phyloP scores from a whole-genome alignment of 53 echinoderm and acorn worm genomes.

The Arbacia lixula region DNA sequence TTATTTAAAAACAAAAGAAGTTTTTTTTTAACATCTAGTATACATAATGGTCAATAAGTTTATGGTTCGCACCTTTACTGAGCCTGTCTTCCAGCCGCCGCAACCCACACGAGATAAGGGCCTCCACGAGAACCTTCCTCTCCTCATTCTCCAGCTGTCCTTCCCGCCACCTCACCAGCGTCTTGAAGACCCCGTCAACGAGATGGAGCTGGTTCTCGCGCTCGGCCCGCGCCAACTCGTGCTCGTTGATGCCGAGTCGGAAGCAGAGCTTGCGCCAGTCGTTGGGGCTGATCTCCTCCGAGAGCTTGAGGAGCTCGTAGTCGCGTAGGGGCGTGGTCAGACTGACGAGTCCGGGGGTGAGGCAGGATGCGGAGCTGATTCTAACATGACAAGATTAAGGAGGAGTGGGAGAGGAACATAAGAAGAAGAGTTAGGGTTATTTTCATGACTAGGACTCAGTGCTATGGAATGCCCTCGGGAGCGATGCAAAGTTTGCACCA shows the following conservation, averaged over 20 bases:
- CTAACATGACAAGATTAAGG: too few species aligned
- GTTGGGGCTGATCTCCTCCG: conserved; percentile 45
- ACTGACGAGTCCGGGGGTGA: background rate
- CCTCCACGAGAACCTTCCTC: conserved; percentile 33
- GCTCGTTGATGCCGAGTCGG: conserved; percentile 32
- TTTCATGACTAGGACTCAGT: too few species aligned
- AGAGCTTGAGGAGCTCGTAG: conserved; percentile 24
- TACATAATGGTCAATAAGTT: background rate
- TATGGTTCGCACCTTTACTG: background rate
- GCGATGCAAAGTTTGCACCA: too few species aligned
- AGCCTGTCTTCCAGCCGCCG: conserved; percentile 45
- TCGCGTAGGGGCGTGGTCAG: conserved; percentile 23
- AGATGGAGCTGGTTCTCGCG: background rate
- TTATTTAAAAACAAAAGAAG: background rate
- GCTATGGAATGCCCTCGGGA: too few species aligned
- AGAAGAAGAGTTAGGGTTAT: too few species aligned
- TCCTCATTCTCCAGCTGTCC: conserved; percentile 47
- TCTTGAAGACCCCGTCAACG: conserved; percentile 21
- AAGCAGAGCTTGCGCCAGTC: conserved; percentile 56
- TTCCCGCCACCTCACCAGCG: conserved; percentile 25
- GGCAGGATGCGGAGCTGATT: background rate
- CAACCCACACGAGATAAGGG: conserved; percentile 46
- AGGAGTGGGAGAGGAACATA: too few species aligned
- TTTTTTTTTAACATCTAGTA: background rate
- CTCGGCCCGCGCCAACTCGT: conserved; percentile 23